phyloP scores from a whole-genome alignment of 2,113 vertebrate genomes.

The Fregata magnificens region DNA sequence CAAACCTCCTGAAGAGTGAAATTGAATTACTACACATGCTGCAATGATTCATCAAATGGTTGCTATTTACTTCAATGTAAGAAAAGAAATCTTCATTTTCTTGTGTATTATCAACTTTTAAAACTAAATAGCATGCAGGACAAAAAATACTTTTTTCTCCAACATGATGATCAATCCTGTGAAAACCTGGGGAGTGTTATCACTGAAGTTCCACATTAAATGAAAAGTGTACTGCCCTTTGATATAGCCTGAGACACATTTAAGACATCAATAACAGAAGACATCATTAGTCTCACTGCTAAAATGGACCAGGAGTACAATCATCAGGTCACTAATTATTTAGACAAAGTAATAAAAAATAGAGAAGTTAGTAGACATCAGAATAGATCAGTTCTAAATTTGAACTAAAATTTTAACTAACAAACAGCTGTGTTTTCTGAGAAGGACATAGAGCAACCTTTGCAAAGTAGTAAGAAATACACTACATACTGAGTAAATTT shows the following conservation, averaged over 20 bases:
- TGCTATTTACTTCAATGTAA: background rate
- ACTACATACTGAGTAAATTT: background rate
- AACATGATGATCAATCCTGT: background rate
- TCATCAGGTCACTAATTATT: background rate
- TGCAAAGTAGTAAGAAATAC: background rate
- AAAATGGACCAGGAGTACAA: background rate
- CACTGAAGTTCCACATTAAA: background rate
- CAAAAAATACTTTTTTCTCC: background rate
- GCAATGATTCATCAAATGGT: background rate
- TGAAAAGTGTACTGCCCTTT: background rate
- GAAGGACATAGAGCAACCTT: background rate
- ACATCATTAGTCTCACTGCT: background rate
- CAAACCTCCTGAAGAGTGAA: background rate
- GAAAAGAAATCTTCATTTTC: background rate
- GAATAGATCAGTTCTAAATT: background rate
- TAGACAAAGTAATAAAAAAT: conserved; percentile 14
- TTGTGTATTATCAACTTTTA: background rate
- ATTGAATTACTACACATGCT: background rate
- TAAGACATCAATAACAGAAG: background rate
- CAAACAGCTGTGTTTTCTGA: background rate
- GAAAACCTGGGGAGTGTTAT: background rate
- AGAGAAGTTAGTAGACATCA: background rate
- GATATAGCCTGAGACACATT: background rate
- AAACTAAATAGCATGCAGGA: background rate
- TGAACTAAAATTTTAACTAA: background rate